These are phyloP conservation scores for Stenodera caucasica DNA, from an alignment of 2,888 invertebrate species.

Conservation along the genomic window DNA sequence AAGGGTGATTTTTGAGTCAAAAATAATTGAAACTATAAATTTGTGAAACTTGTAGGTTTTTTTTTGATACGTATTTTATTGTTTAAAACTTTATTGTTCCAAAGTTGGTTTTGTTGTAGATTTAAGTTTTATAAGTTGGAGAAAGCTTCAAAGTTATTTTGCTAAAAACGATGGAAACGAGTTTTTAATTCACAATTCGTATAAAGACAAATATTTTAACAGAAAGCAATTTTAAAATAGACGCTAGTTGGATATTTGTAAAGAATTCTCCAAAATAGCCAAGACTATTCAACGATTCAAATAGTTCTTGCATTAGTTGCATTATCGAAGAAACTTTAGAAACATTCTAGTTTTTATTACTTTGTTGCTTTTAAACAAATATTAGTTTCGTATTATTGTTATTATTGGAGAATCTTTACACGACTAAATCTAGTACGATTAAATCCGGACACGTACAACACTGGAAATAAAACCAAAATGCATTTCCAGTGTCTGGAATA, in stretches of 20 bases:
- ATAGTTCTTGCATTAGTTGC: not conserved
- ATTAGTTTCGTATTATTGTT: too few species aligned
- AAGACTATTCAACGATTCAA: not conserved
- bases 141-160: not conserved
- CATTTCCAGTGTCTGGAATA: not conserved
- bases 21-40: too few species aligned
- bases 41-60: too few species aligned
- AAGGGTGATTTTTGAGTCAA: too few species aligned
- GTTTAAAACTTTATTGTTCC: not conserved
- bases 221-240: not conserved
- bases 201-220: conserved; percentile 1
- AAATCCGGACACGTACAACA: not conserved
- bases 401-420: too few species aligned
- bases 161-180: not conserved
- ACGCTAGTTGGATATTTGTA: not conserved
- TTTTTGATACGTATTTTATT: not conserved
- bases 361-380: too few species aligned
- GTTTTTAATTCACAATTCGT: not conserved
- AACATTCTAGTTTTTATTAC: not conserved
- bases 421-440: not conserved
- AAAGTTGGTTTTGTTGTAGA: not conserved
- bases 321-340: not conserved
- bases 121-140: not conserved
- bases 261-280: not conserved
- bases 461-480: not conserved